Conservation (phyloP, 2,888 invertebrate species). For the Acanthosepion lycidas region DNA sequence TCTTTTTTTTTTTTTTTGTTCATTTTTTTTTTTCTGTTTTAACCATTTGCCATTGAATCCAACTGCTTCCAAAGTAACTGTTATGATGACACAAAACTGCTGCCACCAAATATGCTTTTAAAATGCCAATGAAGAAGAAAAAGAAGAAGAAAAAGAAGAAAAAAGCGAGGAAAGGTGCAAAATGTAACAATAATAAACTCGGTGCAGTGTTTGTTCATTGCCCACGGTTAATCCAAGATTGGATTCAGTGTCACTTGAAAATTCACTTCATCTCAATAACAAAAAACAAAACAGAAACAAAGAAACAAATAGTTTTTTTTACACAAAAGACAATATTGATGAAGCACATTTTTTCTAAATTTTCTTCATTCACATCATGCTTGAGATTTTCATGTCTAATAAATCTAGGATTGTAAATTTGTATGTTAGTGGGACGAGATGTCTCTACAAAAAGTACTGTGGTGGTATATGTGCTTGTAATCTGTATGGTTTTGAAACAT, state of each 20-base stretch:
- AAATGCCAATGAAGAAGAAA: not conserved
- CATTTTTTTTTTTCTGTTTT: not conserved
- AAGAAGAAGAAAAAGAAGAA: not conserved
- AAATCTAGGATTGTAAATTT: not conserved
- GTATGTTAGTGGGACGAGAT: not conserved
- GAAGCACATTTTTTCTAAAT: not conserved
- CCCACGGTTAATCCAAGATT: not conserved
- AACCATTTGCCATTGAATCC: not conserved
- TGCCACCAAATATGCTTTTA: not conserved
- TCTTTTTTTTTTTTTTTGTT: not conserved
- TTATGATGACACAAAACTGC: slow-evolving; percentile 33
- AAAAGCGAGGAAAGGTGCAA: not conserved
- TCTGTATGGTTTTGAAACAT: not conserved
- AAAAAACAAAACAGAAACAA: not conserved
- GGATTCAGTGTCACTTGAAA: not conserved
- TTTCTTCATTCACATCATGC: not conserved
- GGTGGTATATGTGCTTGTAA: not conserved
- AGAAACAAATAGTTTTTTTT: not conserved
- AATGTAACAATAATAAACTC: not conserved
- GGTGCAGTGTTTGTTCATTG: not conserved
- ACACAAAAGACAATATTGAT: not conserved
- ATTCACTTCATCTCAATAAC: not conserved
- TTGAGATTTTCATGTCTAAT: not conserved
- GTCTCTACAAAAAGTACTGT: not conserved
- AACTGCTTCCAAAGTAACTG: not conserved